Evolutionary conservation across 2,113 vertebrate species (phyloP).

Genomic region (Gambusia affinis): DNA sequence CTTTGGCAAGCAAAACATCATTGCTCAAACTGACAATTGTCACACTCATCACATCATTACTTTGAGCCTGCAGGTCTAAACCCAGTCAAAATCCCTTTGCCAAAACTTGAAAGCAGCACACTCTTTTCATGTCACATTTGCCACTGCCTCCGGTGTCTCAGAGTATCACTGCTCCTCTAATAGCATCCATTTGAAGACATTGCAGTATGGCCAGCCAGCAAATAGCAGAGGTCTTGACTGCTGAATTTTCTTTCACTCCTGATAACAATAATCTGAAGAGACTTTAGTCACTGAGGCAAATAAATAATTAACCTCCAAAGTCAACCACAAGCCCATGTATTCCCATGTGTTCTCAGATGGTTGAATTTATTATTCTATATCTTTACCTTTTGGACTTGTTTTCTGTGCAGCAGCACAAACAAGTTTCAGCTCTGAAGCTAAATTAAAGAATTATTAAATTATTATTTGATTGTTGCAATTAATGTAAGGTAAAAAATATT

Average conservation of each 20-base stretch:
- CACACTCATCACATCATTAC: constrained; percentile 44
- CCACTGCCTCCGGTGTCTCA: constrained; percentile 49
- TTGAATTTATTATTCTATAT: constrained; percentile 45
- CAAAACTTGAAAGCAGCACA: constrained; percentile 40
- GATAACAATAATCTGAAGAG: constrained; percentile 73
- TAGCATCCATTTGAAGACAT: constrained; percentile 51
- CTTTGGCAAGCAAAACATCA: constrained; percentile 28
- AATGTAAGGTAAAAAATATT: too few relatives aligned
- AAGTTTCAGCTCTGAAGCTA: background rate
- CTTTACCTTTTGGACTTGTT: constrained; percentile 13
- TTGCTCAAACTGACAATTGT: constrained; percentile 50
- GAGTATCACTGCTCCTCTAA: constrained; percentile 50
- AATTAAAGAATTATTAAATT: too few relatives aligned
- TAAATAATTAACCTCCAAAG: constrained; percentile 76
- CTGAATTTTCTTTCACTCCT: constrained; percentile 51
- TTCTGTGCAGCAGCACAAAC: constrained; percentile 18
- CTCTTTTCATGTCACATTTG: constrained; percentile 49
- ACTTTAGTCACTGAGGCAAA: constrained; percentile 67
- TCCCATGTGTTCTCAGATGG: constrained; percentile 63
- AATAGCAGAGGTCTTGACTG: constrained; percentile 45
- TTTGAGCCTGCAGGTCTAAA: constrained; percentile 33
- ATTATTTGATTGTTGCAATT: too few relatives aligned
- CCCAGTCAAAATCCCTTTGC: constrained; percentile 25
- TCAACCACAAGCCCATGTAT: constrained; percentile 43
- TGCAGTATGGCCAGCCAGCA: constrained; percentile 43